Base-by-base conservation (phyloP, 2,888 invertebrate species). In the Fragum sueziense region DNA sequence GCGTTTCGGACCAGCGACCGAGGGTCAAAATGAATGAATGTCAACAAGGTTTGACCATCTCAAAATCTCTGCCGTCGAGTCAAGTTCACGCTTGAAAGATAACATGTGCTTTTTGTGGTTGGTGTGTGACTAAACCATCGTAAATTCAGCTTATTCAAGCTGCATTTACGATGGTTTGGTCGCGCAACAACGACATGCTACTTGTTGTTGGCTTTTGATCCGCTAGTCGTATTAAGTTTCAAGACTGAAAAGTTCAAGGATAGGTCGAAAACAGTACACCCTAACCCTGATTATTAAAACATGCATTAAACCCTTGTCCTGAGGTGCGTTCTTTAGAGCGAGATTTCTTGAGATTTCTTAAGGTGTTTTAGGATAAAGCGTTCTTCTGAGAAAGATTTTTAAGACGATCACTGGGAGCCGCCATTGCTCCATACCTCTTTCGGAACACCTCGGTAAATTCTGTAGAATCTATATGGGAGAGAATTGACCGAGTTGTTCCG, bases 21-120 rank as follows among this genome's bases (percentile, higher is more conserved):
- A 9, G 62, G 62, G 62, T 62, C 62, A 37, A 9, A 22, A 62
- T 62, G 62, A 34, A 62, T 62, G 62, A 62, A 62, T 62, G 62
- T 33, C 34, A n/a, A 34, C 34, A 27, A 27, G 62, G 31, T 37
- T 20, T 62, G 62, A 62, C 62, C 62, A 62, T 62, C 62, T 34
- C 29, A 22, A 62, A 62, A 62, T 62, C 27, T 34, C 33, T n/a
- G 34, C 27, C 33, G 62, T n/a, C 62, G 6, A 62, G 22, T 62
- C 62, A 62, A 37, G 37, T 29, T 25, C 62, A 2, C 62, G 62
- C 34, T n/a, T 59, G 29, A 59, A 29, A 59, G 17, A 59, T 37
- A 37, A 37, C 6, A 37, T 37, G 37, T 14, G 37, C n/a, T n/a
- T n/a, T n/a, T n/a, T 61, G n/a, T 62, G 31, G 17, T 59, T 22